Conservation (phyloP, 1,140 invertebrate genomes). For the Drosophila ambigua region DNA sequence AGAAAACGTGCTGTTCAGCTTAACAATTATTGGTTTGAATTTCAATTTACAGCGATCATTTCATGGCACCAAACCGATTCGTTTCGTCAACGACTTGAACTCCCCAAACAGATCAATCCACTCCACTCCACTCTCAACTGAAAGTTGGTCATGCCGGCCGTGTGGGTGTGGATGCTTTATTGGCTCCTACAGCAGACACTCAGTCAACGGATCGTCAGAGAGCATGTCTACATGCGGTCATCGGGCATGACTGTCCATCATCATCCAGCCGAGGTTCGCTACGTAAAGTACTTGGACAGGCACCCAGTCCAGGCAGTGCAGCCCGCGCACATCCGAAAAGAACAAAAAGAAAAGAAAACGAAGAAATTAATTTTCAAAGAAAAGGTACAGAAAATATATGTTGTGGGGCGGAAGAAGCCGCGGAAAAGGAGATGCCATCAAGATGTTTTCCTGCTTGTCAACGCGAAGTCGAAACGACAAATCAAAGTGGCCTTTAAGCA, state of each 20-base stretch:
- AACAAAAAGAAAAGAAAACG: background rate
- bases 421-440: background rate
- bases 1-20: slow-evolving; percentile 35
- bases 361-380: background rate
- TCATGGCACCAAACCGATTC: slow-evolving; percentile 54
- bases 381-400: slow-evolving; percentile 5
- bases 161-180: slow-evolving; percentile 50
- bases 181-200: slow-evolving; percentile 22
- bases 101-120: slow-evolving; percentile 24
- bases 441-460: slow-evolving; percentile 13
- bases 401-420: background rate
- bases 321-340: no score
- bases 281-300: no score
- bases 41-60: slow-evolving; percentile 59
- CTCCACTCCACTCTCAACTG: slow-evolving; percentile 9
- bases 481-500: slow-evolving; percentile 23
- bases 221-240: background rate
- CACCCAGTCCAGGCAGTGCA: no score
- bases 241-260: background rate
- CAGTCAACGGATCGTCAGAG: slow-evolving; percentile 1
- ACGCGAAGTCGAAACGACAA: slow-evolving; percentile 5
- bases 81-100: slow-evolving; percentile 23
- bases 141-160: slow-evolving; percentile 42
- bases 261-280: background rate
- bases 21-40: slow-evolving; percentile 58